phyloP scores from a whole-genome alignment of 2,797 vertebrate genomes.

The Hippoglossus hippoglossus region DNA sequence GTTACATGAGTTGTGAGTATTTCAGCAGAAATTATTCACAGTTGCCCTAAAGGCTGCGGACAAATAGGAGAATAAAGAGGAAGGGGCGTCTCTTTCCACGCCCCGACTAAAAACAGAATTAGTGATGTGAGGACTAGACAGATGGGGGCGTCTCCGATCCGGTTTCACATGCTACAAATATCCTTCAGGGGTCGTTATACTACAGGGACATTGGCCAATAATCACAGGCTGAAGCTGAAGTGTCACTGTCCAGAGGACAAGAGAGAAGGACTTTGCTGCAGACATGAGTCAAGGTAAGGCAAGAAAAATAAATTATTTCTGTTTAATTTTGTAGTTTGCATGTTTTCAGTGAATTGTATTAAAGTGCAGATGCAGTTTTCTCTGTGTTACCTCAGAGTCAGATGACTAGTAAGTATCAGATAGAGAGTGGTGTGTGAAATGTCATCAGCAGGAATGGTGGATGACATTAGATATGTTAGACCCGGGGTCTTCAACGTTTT shows the following conservation, averaged over 20 bases:
- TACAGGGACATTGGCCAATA: not conserved
- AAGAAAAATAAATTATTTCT: not conserved
- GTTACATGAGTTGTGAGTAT: not conserved
- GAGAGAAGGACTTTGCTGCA: slow-evolving; percentile 34
- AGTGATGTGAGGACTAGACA: slow-evolving; percentile 12
- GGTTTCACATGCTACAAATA: slow-evolving; percentile 72
- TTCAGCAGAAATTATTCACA: not conserved
- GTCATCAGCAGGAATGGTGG: slow-evolving; percentile 19
- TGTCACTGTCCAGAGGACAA: not conserved
- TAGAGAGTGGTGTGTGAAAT: slow-evolving; percentile 33
- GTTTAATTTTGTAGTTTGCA: not conserved
- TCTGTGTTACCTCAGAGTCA: not conserved
- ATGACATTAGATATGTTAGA: slow-evolving; percentile 23
- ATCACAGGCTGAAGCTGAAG: slow-evolving; percentile 22
- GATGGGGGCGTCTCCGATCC: slow-evolving; percentile 39
- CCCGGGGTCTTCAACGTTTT: not conserved
- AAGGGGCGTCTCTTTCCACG: slow-evolving; percentile 3
- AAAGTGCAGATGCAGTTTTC: not conserved
- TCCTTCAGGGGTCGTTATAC: not conserved
- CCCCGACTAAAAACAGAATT: slow-evolving; percentile 50
- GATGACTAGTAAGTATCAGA: not conserved
- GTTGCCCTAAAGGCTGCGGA: not conserved
- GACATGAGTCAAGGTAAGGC: slow-evolving; percentile 69
- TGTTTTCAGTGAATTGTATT: not conserved
- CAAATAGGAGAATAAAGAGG: not conserved